Base-by-base conservation (phyloP, 2,888 invertebrate species). In the Neuroscelio doddi region DNA sequence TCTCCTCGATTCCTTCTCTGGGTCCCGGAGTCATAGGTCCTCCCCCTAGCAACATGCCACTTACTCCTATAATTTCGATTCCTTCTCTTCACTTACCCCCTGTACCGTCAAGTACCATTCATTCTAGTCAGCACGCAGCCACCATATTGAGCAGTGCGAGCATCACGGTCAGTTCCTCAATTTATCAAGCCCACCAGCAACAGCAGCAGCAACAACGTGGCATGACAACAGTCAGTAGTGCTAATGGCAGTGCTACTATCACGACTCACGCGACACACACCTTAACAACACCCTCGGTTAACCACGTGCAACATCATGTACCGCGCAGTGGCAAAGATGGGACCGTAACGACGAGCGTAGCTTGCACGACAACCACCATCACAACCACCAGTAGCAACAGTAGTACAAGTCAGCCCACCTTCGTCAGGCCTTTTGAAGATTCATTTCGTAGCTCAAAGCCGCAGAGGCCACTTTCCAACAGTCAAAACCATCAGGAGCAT, bases 221-320 rank as follows among this genome's bases (percentile, higher is more conserved):
- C 69, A 64, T 32, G n/a, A 17, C 47, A 29, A 41, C 56, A 42
- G 12, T 84, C 79, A 78, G 85, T 68, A 72, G 65, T 45, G 73
- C 80, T 83, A 85, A 84, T 84, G 87, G 75, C 85, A 86, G 81
- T 77, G 80, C 81, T 83, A 87, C 81, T 81, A 87, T 71, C 85
- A 86, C 71, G 70, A 78, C 80, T 1, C 74, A 75, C 42, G 73
- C 74, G 1, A 77, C 76, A 3, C 76, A 78, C 51, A 72, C 72
- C 0, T 34, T 73, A 21, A 51, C 74, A 1, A 71, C 76, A 2
- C 71, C 80, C 0, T 47, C 55, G 0, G 34, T 39, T 9, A 46
- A 38, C 24, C 68, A 70, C 72, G 27, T 71, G 53, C 38, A 59
- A 44, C 38, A 63, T 58, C 38, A 64, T 58, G 50, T 62, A 45